Conservation (phyloP, 2,797 vertebrate species). For the Otolemur crassicaudatus region DNA sequence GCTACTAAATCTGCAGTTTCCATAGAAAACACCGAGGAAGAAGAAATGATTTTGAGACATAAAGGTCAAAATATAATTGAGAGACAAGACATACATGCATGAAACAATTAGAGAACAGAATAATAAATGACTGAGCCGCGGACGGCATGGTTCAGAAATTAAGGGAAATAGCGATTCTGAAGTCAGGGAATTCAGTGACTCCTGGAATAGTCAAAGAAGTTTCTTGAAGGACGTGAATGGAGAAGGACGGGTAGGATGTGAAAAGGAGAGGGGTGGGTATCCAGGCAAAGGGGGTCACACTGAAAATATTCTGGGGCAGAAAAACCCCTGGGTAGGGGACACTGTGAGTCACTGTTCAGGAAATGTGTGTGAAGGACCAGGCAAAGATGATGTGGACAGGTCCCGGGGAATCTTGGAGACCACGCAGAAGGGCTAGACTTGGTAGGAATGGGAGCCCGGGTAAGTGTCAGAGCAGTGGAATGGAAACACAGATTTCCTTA, state of each 20-base stretch:
- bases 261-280: not conserved
- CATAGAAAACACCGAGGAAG: not conserved
- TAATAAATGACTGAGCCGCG: not conserved
- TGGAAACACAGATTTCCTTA: no score
- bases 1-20: not conserved
- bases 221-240: not conserved
- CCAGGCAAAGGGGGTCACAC: fast-evolving
- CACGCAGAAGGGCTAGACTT: not conserved
- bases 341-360: not conserved
- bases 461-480: not conserved
- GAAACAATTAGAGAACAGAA: slow-evolving; percentile 56
- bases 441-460: not conserved
- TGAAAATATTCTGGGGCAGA: not conserved
- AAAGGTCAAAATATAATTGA: slow-evolving; percentile 53
- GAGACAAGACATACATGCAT: not conserved
- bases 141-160: not conserved
- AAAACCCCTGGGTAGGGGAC: fast-evolving
- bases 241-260: not conserved
- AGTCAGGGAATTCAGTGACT: not conserved
- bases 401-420: not conserved
- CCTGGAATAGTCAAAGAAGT: not conserved
- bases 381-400: not conserved
- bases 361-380: not conserved
- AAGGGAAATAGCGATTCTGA: not conserved
- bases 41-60: not conserved